These are phyloP conservation scores for Drosophila suboccidentalis DNA, from an alignment of 2,888 invertebrate genomes.

Conservation along the genomic window DNA sequence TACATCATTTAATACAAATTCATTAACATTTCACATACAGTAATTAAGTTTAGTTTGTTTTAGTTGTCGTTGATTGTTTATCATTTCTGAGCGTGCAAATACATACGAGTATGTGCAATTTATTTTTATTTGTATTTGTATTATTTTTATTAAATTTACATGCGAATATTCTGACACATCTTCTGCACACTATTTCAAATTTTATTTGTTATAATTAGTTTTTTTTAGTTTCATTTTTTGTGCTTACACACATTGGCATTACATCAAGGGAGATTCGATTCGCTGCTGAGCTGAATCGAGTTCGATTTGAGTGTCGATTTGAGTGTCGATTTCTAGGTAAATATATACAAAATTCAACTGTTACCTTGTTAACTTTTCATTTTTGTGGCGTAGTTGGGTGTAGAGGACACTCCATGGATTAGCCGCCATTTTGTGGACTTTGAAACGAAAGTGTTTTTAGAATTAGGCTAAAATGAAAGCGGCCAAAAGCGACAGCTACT, in stretches of 20 bases:
- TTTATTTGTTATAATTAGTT: constrained; percentile 32
- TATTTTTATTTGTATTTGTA: constrained; percentile 2
- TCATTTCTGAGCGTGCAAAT: constrained; percentile 59
- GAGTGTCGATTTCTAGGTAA: constrained; percentile 19
- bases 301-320: constrained; percentile 33
- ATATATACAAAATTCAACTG: constrained; percentile 74
- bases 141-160: constrained; percentile 37
- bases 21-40: constrained; percentile 80
- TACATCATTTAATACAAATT: constrained; percentile 78
- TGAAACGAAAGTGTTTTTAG: constrained; percentile 2
- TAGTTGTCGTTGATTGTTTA: constrained; percentile 73
- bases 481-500: constrained; percentile 62
- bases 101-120: constrained; percentile 44
- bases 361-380: constrained; percentile 68
- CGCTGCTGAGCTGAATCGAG: constrained; percentile 34
- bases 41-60: constrained; percentile 72
- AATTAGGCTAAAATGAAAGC: constrained; percentile 59
- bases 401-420: constrained; percentile 22
- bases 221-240: constrained; percentile 27
- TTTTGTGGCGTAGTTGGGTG: constrained; percentile 42
- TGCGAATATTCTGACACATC: constrained; percentile 20
- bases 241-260: constrained; percentile 54
- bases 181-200: constrained; percentile 30
- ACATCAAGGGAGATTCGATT: constrained; percentile 48
- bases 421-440: constrained; percentile 30